Conservation (phyloP, 2,888 invertebrate species). For the Chorisops tibialis region DNA sequence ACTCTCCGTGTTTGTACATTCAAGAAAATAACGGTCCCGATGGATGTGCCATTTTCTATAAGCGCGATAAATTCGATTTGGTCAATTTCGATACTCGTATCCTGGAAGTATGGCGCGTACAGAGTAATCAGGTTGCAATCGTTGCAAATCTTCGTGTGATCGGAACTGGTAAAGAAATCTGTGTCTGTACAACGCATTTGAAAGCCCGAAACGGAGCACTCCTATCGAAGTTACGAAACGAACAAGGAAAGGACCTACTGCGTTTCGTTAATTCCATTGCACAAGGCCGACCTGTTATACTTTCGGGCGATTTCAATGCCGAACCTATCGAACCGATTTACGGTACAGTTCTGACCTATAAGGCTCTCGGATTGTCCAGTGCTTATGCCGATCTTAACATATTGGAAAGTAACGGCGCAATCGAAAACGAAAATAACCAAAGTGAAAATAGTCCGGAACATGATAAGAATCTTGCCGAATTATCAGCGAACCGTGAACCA, state of each 20-base stretch:
- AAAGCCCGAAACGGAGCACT: conserved; percentile 69
- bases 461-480: conserved; percentile 34
- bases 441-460: not conserved
- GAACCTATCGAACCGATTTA: conserved; percentile 70
- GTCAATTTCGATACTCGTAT: conserved; percentile 58
- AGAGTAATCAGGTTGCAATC: conserved; percentile 70
- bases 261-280: conserved; percentile 56
- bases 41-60: conserved; percentile 74
- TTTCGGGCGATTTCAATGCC: conserved; percentile 76
- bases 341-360: conserved; percentile 56
- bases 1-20: conserved; percentile 71
- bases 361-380: conserved; percentile 52
- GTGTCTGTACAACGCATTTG: conserved; percentile 69
- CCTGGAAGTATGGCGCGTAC: conserved; percentile 69
- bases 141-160: conserved; percentile 56
- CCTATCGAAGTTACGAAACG: conserved; percentile 64
- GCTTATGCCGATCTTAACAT: conserved; percentile 55
- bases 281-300: conserved; percentile 57
- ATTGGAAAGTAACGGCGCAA: not conserved
- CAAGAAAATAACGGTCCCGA: conserved; percentile 72
- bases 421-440: conserved; percentile 20
- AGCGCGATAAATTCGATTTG: conserved; percentile 61
- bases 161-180: conserved; percentile 59
- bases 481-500: conserved; percentile 58
- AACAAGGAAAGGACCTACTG: conserved; percentile 67